Evolutionary conservation across 2,888 invertebrate genomes (phyloP), one percentile per base, ranked within the genome.

Genomic region (Leptinotarsa haldemani): DNA sequence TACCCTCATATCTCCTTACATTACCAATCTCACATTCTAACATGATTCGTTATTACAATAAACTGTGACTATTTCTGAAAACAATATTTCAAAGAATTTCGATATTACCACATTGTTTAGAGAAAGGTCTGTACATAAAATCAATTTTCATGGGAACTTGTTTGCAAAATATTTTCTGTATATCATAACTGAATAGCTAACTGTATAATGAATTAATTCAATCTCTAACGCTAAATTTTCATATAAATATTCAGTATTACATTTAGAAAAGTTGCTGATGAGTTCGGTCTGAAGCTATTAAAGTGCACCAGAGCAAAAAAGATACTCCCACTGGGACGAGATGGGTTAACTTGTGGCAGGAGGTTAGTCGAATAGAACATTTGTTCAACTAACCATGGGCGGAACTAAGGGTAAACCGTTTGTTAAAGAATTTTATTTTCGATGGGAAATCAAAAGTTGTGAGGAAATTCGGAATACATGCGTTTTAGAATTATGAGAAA

Each of bases 241-340:
- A 61, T 61, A 40, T 12, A 25, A 61, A 61, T 61, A 61, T 61
- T 61, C 40, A 61, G 5, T 16, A n/a, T 61, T 40, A 16, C 18
- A n/a, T 61, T 30, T 40, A 61, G n/a, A 40, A 30, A 3, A 61
- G 40, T 40, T 61, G 30, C 30, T 40, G 30, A 61, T 40, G 61
- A 61, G 61, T 18, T n/a, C 7, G 0, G 25, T 61, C 61, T 61
- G 40, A 9, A 61, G 61, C n/a, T 40, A 61, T 61, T 61, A 40
- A 40, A 61, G 40, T 61, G 61, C 61, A 61, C 61, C 61, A 61
- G 61, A 61, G 61, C 61, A 61, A 61, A 61, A 61, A 61, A 61
- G 61, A 30, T 61, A 61, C 61, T 61, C 61, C 61, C 61, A 61
- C 30, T 61, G 61, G 61, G 61, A 16, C n/a, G 30, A 61, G 61